Base-by-base conservation (phyloP, 2,113 vertebrate genomes). In the Hystrix brachyura region DNA sequence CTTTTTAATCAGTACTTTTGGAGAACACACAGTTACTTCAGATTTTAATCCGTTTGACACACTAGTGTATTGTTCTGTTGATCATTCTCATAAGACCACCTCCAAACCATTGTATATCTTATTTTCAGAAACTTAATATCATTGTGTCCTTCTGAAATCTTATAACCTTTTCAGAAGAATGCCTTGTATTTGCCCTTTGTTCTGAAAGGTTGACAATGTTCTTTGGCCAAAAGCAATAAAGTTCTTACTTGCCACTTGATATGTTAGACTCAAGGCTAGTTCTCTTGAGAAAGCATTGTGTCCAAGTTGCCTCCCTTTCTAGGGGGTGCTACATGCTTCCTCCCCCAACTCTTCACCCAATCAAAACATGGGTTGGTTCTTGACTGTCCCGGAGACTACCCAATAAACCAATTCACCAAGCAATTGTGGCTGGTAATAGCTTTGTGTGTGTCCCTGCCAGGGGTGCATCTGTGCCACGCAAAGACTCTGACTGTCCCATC, bases 121-220 rank as follows among this genome's bases (percentile, higher is more conserved):
- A 60, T 92, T 88, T 94, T 95, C 72, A 87, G 94, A 95, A 72
- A 92, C 79, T 48, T 65, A 64, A 48, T 93, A 91, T 88, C 51
- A 90, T 95, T 91, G 21, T 94, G 25, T 78, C 60, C 55, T 67
- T 74, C 69, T 96, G 92, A 72, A 88, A 91, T 72, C 78, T 69
- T 88, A 18, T 21, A 91, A 93, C 34, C 53, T 96, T 96, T 91
- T 72, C 71, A 59, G 29, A 90, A 87, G 74, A 87, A 90, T 95
- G 71, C 21, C 94, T 92, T 90, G 90, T 92, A 65, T 81, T 95
- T 87, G 87, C 95, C 90, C 96, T 97, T 97, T 97, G 96, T 94
- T 85, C 84, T 95, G 76, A 85, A 90, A 85, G 59, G 78, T 80
- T 85, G 62, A 34, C 84, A 74, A 7, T 88, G 92, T 92, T 95